Evolutionary conservation across 2,797 vertebrate genomes (phyloP), one percentile per base, ranked within the genome.

Genomic region (Emys orbicularis): DNA sequence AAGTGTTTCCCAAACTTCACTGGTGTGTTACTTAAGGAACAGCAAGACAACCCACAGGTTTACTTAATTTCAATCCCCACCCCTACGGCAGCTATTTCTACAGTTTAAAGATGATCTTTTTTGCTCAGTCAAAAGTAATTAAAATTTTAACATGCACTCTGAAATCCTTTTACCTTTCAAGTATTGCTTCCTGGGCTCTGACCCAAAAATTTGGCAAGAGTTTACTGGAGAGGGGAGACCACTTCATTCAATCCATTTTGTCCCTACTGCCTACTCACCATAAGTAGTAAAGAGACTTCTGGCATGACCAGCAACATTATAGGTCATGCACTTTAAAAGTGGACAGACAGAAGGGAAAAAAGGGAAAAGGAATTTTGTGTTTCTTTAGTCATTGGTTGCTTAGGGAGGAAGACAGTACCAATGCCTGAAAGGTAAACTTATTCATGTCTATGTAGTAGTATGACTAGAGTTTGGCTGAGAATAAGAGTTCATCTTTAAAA

Each of bases 11-110:
- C 97, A 95, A 90, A 91, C 95, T 98, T 98, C 98, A 98, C 99
- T 99, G 99, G 99, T 99, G 98, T 98, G 98, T 98, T 98, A 98
- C 98, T 98, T 98, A 98, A 99, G 98, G 98, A 99, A 99, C 99
- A 99, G 99, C 99, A 99, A 99, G 99, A 99, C 99, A 98, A 98
- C 98, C 99, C 98, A 98, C 97, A 99, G 98, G 97, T 99, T 98
- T 97, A 98, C 97, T 98, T 97, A 94, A 96, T 97, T 97, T 98
- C 96, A 97, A 96, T 81, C 41, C 97, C 98, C 98, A 98, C 98
- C 98, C 98, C 97, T 98, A 98, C 29, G 97, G 95, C 96, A 97
- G 95, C 98, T 98, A 98, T 97, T 97, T 98, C 97, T 98, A 98
- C 95, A 97, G 97, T 98, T 98, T 98, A 98, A 98, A 98, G 97